Evolutionary conservation across 2,113 vertebrate genomes (phyloP).

Genomic region (Drymodes brunneopygia): DNA sequence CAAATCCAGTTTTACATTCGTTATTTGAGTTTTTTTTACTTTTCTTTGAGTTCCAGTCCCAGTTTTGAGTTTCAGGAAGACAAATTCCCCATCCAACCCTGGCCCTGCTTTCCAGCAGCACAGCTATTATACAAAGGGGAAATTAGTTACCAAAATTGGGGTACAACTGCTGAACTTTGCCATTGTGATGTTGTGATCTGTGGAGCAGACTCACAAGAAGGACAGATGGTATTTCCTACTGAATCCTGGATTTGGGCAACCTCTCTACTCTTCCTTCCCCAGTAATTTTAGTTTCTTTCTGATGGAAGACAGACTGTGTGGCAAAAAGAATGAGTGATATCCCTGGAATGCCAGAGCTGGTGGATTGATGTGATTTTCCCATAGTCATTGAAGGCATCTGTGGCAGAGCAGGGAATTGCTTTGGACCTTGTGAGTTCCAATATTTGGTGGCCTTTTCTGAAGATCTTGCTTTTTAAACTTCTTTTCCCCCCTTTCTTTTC

Average conservation of each 20-base stretch:
- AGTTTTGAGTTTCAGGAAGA: background rate
- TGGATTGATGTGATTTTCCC: background rate
- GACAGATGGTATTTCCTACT: background rate
- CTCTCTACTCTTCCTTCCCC: background rate
- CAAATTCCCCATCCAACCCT: background rate
- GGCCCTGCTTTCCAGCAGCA: background rate
- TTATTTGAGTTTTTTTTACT: background rate
- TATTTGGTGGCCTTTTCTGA: background rate
- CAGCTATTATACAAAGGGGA: background rate
- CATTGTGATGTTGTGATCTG: background rate
- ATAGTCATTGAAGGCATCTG: background rate
- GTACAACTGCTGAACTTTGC: background rate
- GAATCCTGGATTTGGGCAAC: background rate
- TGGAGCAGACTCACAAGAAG: background rate
- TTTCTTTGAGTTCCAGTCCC: background rate
- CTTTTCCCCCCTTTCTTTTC: rapidly evolving
- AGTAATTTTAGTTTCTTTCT: background rate
- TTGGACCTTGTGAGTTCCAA: background rate
- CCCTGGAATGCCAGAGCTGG: rapidly evolving
- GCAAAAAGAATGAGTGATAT: background rate
- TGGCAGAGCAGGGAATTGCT: background rate
- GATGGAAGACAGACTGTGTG: background rate
- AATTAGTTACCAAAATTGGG: background rate
- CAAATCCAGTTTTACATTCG: background rate
- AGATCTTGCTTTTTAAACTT: rapidly evolving